These are phyloP conservation scores for Nanorana parkeri DNA, from an alignment of 2,113 vertebrate genomes.

Conservation along the genomic window DNA sequence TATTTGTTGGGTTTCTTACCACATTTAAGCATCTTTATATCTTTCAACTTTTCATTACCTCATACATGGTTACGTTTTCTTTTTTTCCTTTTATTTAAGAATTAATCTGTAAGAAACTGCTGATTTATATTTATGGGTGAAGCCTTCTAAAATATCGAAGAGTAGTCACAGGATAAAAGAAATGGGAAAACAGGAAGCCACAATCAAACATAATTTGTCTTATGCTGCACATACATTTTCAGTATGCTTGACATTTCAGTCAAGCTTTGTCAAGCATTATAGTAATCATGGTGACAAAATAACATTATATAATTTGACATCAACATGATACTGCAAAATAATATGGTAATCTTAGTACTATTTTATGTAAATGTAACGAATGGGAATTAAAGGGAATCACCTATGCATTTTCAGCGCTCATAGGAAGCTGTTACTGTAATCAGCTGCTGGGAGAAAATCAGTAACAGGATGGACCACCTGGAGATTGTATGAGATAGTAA, in stretches of 20 bases:
- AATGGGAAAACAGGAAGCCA: background rate
- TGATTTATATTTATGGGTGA: background rate
- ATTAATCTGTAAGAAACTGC: background rate
- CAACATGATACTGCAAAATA: background rate
- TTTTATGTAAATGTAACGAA: too few species aligned
- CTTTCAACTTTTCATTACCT: conserved; percentile 1
- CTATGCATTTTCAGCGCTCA: too few species aligned
- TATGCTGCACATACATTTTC: background rate
- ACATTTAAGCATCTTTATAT: background rate
- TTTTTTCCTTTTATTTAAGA: background rate
- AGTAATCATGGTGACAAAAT: conserved; percentile 33
- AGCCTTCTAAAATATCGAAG: background rate
- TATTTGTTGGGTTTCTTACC: background rate
- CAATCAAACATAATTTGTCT: background rate
- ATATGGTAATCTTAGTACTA: background rate
- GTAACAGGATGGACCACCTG: too few species aligned
- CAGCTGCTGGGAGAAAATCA: too few species aligned
- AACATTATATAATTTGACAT: conserved; percentile 27
- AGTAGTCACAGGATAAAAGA: background rate
- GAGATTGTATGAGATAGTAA: too few species aligned
- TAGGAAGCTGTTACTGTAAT: too few species aligned
- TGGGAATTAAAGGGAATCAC: too few species aligned
- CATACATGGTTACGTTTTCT: background rate
- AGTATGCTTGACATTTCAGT: conserved; percentile 32
- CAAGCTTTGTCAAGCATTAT: conserved; percentile 10